Base-by-base conservation (phyloP, 2,797 vertebrate genomes). In the Xiphorhynchus erythropygius region DNA sequence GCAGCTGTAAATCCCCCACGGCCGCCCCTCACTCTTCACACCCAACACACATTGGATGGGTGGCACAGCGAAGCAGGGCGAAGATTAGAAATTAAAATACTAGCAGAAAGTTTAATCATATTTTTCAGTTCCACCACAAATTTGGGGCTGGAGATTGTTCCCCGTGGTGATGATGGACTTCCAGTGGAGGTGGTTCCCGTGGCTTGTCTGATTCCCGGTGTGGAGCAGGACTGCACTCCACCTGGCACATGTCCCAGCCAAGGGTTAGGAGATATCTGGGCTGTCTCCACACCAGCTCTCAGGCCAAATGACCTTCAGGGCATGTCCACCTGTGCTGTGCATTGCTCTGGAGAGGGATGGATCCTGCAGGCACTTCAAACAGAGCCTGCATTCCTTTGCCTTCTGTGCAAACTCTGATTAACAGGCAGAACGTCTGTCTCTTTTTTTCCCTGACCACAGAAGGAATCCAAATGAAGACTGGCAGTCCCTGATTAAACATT, bases 101-200 rank as follows among this genome's bases (percentile, higher is more conserved):
- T 17, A 1, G 30, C 10, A 35, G 55, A 18, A 63, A 63, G 17
- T 41, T 37, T 23, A 67, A 59, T 59, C 2, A 1, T 4, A 10
- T 44, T 65, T 80, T 57, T 62, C 1, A 1, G 27, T 56, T 71
- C 69, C 46, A 14, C n/a, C 18, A 23, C 56, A 33, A 42, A 6
- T 2, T 1, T 0, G 1, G 44, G 0, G 0, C 41, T 39, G 60
- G 47, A 16, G 39, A 3, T 9, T 3, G 1, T 6, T 62, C 33
- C 24, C 25, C 2, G 3, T 0, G 0, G 37, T 5, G 56, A 47
- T 5, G 65, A 27, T 7, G 79, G 18, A 35, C 73, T 84, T 28
- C 35, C 41, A 19, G 7, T 4, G 0, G 1, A 3, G 49, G 23
- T 5, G 41, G 37, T 27, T 84, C 60, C 73, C 6, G 4, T 1